Base-by-base conservation (phyloP, 2,113 vertebrate species). In the Anser cygnoides region DNA sequence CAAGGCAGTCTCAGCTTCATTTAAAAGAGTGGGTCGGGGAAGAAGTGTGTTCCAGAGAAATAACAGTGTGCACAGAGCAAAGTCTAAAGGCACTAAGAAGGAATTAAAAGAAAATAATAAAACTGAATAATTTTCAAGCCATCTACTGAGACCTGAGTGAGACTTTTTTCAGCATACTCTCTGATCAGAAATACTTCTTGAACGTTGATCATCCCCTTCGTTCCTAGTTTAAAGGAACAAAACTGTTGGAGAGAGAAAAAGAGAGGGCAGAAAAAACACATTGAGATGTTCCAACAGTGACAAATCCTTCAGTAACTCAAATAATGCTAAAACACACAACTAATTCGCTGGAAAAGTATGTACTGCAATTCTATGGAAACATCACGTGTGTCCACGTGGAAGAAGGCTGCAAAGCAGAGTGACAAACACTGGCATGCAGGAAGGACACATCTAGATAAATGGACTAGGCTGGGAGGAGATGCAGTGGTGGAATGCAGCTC, bases 201-300 rank as follows among this genome's bases (percentile, higher is more conserved):
- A 70, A 79, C 26, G 18, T 1, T 66, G 20, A 58, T 58, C 31
- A 61, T 80, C 17, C 1, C 18, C 41, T 61, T 62, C 35, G 31
- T 73, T 67, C 26, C 10, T 4, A 33, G 10, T 14, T 43, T 73
- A 67, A 73, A 41, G 11, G 62, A 92, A 76, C 14, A 28, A 35
- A 84, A 54, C 9, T 52, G 19, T 46, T 68, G 4, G 44, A 73
- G 26, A 46, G 3, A 50, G 26, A 9, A 58, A 25, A 29, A 13
- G 15, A 13, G 2, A 1, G 9, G 25, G 21, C 4, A 50, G 3
- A 50, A 33, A 35, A 23, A 1, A 1, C 1, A 1, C 31, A 43
- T 29, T 29, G 16, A 72, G 6, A 37, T n/a, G 3, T 52, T 52
- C 25, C 20, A 85, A 59, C 10, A 49, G 13, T 18, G 26, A 10